Percentiles rank a stretch among this genome's conserved stretches.
Evolutionary conservation across 92 coral and sea anemone genomes (phyloP).

Genomic region (Porites cylindrica): DNA sequence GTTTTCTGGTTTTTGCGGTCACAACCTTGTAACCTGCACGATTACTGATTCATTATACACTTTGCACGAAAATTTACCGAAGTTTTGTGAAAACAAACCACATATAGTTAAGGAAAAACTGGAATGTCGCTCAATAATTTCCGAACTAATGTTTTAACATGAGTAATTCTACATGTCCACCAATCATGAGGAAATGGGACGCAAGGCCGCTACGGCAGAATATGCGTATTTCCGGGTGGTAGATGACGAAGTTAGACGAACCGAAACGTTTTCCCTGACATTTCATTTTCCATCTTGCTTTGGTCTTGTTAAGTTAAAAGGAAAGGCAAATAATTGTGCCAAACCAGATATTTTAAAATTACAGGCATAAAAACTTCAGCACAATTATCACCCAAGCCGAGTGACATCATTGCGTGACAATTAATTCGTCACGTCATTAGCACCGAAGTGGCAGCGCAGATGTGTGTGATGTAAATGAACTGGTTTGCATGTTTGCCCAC

Average conservation of each 20-base stretch:
- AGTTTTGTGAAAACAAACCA: no score
- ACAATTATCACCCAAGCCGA: background rate
- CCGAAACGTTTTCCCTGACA: background rate
- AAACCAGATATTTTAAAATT: no score
- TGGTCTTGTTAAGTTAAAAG: background rate
- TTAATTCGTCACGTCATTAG: background rate
- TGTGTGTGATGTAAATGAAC: conserved; percentile 8
- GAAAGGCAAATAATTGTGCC: background rate
- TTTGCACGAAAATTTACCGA: no score
- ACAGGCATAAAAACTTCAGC: background rate
- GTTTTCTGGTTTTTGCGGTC: no score
- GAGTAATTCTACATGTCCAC: no score
- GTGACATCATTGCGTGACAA: background rate
- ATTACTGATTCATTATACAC: no score
- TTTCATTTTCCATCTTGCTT: background rate
- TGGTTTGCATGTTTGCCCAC: background rate
- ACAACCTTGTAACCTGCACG: no score
- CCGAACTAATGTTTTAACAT: no score
- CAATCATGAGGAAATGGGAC: no score
- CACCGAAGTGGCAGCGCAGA: background rate
- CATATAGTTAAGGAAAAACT: no score
- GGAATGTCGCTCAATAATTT: no score
- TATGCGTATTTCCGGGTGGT: background rate
- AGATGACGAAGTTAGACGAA: background rate
- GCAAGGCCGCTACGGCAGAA: background rate